Percentiles rank a stretch among this genome's conserved stretches.
Conservation (phyloP, 2,797 vertebrate genomes). For the Cryptoprocta ferox region DNA sequence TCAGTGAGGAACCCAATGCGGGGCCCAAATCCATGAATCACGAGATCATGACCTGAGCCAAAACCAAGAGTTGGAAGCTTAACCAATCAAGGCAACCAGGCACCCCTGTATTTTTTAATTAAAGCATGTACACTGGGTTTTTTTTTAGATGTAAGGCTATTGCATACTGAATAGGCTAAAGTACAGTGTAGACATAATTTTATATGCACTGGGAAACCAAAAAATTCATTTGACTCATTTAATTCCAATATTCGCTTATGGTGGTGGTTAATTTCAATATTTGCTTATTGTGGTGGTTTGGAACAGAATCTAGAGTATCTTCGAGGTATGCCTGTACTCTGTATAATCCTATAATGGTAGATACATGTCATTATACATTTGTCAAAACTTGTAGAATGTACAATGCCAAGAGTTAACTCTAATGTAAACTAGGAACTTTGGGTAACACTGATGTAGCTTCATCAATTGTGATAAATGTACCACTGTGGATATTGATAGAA, state of each 20-base stretch:
- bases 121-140: not conserved
- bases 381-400: not conserved
- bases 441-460: not conserved
- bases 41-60: too few species aligned
- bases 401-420: not conserved
- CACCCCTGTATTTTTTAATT: not conserved
- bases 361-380: not conserved
- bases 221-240: not conserved
- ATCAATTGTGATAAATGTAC: not conserved
- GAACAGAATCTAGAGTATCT: not conserved
- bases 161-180: not conserved
- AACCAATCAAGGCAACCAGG: too few species aligned
- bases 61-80: too few species aligned
- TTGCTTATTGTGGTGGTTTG: not conserved
- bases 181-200: not conserved
- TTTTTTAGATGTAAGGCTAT: not conserved
- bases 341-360: not conserved
- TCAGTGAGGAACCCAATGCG: too few species aligned
- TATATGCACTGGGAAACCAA: not conserved
- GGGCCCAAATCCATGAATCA: too few species aligned
- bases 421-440: not conserved
- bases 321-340: not conserved
- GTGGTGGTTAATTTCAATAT: not conserved
- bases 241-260: not conserved
- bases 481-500: not conserved